Evolutionary conservation across 2,113 vertebrate species (phyloP), one percentile per base, ranked within the genome.

Genomic region (Acinonyx jubatus): DNA sequence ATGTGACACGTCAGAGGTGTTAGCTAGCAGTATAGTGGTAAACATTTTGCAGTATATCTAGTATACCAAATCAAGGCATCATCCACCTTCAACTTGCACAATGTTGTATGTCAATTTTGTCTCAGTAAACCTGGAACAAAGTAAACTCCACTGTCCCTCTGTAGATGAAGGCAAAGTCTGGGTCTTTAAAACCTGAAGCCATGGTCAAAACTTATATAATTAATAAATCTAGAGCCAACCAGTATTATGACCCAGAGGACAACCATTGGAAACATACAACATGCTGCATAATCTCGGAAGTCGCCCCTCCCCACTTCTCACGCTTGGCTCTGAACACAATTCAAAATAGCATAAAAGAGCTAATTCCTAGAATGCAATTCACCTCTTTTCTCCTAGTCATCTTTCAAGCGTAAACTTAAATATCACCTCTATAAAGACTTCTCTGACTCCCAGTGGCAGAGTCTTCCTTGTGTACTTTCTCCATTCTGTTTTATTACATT

Each of bases 401-500:
- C 71, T 95, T 86, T 91, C 55, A 74, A 78, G 16, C 69, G 82
- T 86, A 74, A 93, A 85, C 57, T 96, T 63, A 85, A 93, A 68
- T 91, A 76, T n/a, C 27, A 78, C 4, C 0, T 92, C 33, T 81
- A 2, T 50, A 55, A 91, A 80, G 81, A 92, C 25, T 91, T 95
- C 14, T 88, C 36, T 94, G 50, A 80, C 52, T 90, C 36, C 21
- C 7, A 18, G 33, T 36, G 10, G 15, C 41, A 82, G 85, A 41
- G 1, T 61, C 50, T 91, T 89, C 83, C 50, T 38, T 95, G 9
- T 14, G 36, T 33, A 82, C 16, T 68, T 73, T 36, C 29, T 80
- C 31, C 52, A 48, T 92, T 81, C 18, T 68, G 16, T 68, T 81
- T 88, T 69, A 74, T 94, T 95, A 36, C 10, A 79, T 7, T 81